These are phyloP conservation scores for Litoditis marina DNA, from an alignment of 2,888 invertebrate species.

Conservation along the genomic window DNA sequence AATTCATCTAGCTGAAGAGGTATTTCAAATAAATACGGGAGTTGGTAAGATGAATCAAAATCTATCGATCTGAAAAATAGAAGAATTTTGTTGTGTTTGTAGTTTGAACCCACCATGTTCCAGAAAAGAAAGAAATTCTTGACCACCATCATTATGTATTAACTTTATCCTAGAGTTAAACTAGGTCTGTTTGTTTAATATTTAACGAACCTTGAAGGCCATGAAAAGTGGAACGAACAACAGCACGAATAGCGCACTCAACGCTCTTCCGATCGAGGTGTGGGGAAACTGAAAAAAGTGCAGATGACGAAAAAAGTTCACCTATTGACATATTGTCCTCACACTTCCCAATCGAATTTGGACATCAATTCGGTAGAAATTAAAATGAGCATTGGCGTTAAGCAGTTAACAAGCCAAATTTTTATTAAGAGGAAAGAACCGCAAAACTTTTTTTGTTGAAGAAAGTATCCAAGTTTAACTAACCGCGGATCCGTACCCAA, in stretches of 20 bases:
- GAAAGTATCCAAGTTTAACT: too few species aligned
- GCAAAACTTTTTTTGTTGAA: too few species aligned
- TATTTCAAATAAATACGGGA: conserved; percentile 1
- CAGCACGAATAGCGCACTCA: conserved; percentile 9
- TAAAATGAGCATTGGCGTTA: neutral
- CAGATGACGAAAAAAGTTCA: too few species aligned
- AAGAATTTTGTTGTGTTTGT: too few species aligned
- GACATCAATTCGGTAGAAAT: neutral
- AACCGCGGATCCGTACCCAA: conserved; percentile 10
- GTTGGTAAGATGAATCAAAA: conserved; percentile 3
- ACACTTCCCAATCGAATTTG: too few species aligned
- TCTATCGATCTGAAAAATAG: conserved; percentile 5
- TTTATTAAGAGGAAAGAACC: too few species aligned
- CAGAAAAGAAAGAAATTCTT: neutral
- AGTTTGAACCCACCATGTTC: too few species aligned
- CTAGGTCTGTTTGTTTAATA: neutral
- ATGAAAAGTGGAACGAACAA: conserved; percentile 13
- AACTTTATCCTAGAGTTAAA: neutral
- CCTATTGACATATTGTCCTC: too few species aligned
- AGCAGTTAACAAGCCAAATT: too few species aligned
- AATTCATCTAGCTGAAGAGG: neutral
- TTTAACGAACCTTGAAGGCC: conserved; percentile 15
- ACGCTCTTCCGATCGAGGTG: conserved; percentile 2
- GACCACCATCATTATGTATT: neutral
- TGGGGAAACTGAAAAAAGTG: conserved; percentile 15